Evolutionary conservation across 2,888 invertebrate genomes (phyloP).

Genomic region (Thecophora atra): DNA sequence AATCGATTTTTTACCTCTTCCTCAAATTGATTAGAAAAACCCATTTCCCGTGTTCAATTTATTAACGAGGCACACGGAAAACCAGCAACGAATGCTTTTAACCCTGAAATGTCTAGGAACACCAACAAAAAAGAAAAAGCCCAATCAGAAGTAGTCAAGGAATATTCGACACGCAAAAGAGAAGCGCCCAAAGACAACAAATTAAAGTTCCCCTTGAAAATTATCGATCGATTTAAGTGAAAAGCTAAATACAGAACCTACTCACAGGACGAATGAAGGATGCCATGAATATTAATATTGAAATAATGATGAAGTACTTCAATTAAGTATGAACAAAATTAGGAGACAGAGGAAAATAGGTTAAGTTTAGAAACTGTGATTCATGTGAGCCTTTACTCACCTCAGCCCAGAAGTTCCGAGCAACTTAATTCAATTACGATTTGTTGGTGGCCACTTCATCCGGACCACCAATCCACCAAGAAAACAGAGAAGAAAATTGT

Average conservation of each 20-base stretch:
- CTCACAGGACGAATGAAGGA: slow-evolving; percentile 3
- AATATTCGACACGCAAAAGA: neutral
- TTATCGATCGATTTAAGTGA: slow-evolving; percentile 11
- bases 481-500: too few species aligned
- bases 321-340: neutral
- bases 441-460: too few species aligned
- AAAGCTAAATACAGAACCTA: neutral
- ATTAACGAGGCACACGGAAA: too few species aligned
- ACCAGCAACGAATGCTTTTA: neutral
- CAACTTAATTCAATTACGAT: neutral
- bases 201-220: slow-evolving; percentile 8
- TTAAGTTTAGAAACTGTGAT: neutral
- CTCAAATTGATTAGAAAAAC: too few species aligned
- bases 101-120: neutral
- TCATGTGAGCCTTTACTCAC: neutral
- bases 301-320: neutral
- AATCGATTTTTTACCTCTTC: too few species aligned
- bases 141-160: neutral
- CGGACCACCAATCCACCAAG: too few species aligned
- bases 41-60: too few species aligned
- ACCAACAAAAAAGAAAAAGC: neutral
- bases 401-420: neutral
- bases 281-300: slow-evolving; percentile 13
- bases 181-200: neutral
- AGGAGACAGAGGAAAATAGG: neutral